Evolutionary conservation across 35 echinoderm and acorn worm species (phyloP), one percentile per base, ranked within the genome.

Genomic region (Amphiura filiformis): DNA sequence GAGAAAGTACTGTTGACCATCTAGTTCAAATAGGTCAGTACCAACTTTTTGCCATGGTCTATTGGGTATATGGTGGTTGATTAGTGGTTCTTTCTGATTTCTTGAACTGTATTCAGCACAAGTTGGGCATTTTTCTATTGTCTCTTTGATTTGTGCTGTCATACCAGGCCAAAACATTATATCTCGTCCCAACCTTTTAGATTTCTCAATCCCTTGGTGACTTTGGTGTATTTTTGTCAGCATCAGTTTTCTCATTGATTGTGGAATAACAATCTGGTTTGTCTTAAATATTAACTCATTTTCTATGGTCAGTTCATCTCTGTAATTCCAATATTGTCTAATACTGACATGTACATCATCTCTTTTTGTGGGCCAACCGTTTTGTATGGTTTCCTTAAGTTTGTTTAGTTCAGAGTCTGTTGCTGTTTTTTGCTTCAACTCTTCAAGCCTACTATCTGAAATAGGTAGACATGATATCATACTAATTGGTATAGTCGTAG

Each of bases 11-110:
- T 81, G 61, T 36, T n/a, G n/a, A 22, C 31, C 38, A 37, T 81
- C 37, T n/a, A n/a, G 2, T 64, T 82, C 39, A 57, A 89, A 89
- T 11, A 89, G 32, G 56, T 82, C 87, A 4, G 57, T 65, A 15
- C 87, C 41, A 14, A n/a, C n/a, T 81, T 64, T 89, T 89, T 89
- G 76, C 44, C 77, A 81, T 81, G 87, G 87, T 22, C 79, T 49
- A 23, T 30, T 31, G 57, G 87, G 87, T 57, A 34, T 57, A 37
- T 31, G 17, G 5, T 89, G 87, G n/a, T 5, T 30, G 3, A 65
- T 52, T 33, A 89, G 13, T 36, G 78, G 79, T 82, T 82, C 79
- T 89, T 81, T 81, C 30, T 34, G 20, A 17, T 89, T 89, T n/a
- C n/a, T n/a, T 31, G 13, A 40, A 65, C 70, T 70, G 65, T 78